Percentiles rank a stretch among this genome's conserved stretches.
phyloP scores from a whole-genome alignment of 2,888 invertebrate species.

The Caenorhabditis imperialis region DNA sequence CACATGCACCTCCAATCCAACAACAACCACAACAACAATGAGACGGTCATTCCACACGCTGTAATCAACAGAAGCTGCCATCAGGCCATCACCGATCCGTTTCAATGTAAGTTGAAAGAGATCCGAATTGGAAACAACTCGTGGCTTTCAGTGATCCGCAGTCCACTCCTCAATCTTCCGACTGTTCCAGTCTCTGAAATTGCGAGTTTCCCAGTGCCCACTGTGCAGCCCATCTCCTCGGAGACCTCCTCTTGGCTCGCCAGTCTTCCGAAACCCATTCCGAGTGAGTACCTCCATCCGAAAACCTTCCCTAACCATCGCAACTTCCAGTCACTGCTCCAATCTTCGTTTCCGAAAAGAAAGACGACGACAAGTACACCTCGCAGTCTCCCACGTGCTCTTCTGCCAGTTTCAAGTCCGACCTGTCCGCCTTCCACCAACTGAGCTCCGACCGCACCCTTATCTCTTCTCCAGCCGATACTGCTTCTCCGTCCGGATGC shows the following conservation, averaged over 20 bases:
- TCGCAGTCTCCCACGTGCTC: slow-evolving; percentile 45
- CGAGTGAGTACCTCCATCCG: slow-evolving; percentile 31
- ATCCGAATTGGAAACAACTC: background rate
- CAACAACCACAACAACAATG: slow-evolving; percentile 3
- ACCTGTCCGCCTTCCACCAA: slow-evolving; percentile 40
- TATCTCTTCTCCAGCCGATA: slow-evolving; percentile 22
- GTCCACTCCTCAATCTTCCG: slow-evolving; percentile 6
- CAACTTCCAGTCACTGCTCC: slow-evolving; percentile 33
- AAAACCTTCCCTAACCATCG: background rate
- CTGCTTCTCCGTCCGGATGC: slow-evolving; percentile 8
- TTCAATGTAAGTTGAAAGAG: slow-evolving; percentile 22
- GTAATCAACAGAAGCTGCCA: slow-evolving; percentile 47
- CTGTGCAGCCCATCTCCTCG: background rate
- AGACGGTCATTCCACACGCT: slow-evolving; percentile 7
- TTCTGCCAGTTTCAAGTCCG: slow-evolving; percentile 40
- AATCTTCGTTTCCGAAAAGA: slow-evolving; percentile 11
- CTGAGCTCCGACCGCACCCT: slow-evolving; percentile 27
- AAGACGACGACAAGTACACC: slow-evolving; percentile 11
- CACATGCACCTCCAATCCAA: slow-evolving; percentile 72
- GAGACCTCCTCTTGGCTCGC: slow-evolving; percentile 42
- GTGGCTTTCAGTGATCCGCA: slow-evolving; percentile 38
- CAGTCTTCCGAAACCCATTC: slow-evolving; percentile 57
- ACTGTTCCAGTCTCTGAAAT: background rate
- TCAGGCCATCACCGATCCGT: slow-evolving; percentile 26
- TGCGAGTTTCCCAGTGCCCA: slow-evolving; percentile 1